Base-by-base conservation (phyloP, 2,888 invertebrate genomes). In the Syritta pipiens region DNA sequence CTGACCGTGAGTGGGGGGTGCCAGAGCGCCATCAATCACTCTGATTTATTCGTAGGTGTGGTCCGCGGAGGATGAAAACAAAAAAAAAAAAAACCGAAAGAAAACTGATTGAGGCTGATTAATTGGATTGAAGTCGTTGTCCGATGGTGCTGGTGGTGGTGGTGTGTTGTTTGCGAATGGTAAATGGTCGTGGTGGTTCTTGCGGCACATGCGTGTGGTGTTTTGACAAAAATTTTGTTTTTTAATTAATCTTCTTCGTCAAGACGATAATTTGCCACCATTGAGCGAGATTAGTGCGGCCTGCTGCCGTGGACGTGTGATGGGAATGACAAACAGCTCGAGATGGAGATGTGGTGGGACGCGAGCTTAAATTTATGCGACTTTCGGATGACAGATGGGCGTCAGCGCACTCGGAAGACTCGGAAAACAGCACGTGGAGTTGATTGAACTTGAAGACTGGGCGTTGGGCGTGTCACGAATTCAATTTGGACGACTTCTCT, bases 81-180 rank as follows among this genome's bases (percentile, higher is more conserved):
- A 44, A 42, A 40, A 9, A 48, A 48, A 35, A 46, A 48, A 30
- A 24, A 35, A 7, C 17, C 6, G 19, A 20, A 49, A 68, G 20
- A 28, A 44, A 17, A 14, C 59, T 59, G 71, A 77, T 77, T 77
- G 76, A 63, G 51, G 37, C 69, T 77, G 76, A 77, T 77, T 68
- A 62, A 76, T 76, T 68, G 55, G 68, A 42, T 28, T 76, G 55
- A 62, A 57, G 68, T 76, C 28, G 62, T 48, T 76, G 68, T 32
- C 55, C 49, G 65, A 40, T 51, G 40, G 24, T 40, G 63, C 40
- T n/a, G 49, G 28, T 3, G n/a, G n/a, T n/a, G n/a, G n/a, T 7
- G 30, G 5, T 28, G 1, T 10, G 40, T 17, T 35, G 46, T 48
- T 60, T 46, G 48, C 19, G 63, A 30, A 65, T 35, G 44, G 10